Base-by-base conservation (phyloP, 2,797 vertebrate genomes). In the Pyrrhura leucotis region DNA sequence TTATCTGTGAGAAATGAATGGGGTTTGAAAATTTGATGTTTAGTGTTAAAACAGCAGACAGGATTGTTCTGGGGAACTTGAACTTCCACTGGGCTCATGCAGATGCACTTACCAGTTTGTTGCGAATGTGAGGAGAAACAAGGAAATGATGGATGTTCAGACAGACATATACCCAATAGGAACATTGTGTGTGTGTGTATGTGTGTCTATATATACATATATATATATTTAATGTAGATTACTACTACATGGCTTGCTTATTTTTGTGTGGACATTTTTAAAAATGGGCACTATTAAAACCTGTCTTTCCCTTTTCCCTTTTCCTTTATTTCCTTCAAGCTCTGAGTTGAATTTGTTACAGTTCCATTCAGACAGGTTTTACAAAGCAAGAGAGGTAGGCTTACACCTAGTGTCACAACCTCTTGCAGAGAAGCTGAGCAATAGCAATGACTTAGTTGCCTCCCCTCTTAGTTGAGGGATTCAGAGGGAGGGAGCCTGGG, bases 131-230 rank as follows among this genome's bases (percentile, higher is more conserved):
- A n/a, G 35, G 19, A 44, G 85, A 37, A 69, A 42, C 10, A 42
- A 42, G 17, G 9, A 31, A 39, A 25, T 7, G 69, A 14, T 23
- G 31, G 74, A 2, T 53, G 59, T 37, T 39, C 22, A 59, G 56
- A 44, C 12, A 65, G 59, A 8, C 5, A 6, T 7, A 9, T 1
- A 63, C 10, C 44, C 45, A 14, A 1, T 3, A 13, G 2, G 10
- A 74, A 5, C 18, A 26, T 40, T 5, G 1, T 16, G 4, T 6
- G 9, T 5, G 9, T 37, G 6, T 35, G 20, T 6, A 8, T 40
- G 6, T n/a, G 20, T 48, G 2, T 21, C 0, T 37, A 2, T 26
- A 15, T n/a, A 19, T 25, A 16, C 20, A n/a, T 21, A 3, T 29
- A 15, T 17, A 25, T 17, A 26, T 25, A 56, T 63, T 71, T 18